Conservation (phyloP, 2,113 vertebrate species). For the Zingel zingel region DNA sequence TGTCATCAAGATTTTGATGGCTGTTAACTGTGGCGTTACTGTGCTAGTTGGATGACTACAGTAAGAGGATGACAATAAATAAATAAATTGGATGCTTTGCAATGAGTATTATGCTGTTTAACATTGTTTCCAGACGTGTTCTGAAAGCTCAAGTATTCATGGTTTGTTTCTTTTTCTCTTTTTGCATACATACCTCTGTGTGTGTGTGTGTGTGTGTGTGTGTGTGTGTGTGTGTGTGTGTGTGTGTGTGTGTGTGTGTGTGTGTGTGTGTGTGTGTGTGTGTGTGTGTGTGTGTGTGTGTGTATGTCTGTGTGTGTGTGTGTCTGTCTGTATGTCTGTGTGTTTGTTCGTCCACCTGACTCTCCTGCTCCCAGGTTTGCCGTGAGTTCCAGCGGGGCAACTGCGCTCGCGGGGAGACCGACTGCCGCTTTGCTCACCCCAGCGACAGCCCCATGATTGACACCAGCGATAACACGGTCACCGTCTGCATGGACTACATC, state of each 20-base stretch:
- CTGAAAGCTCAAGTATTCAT: constrained; percentile 18
- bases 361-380: constrained; percentile 87
- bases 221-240: neutral
- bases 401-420: constrained; percentile 97
- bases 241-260: neutral
- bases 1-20: neutral
- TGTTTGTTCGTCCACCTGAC: neutral
- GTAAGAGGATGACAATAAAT: neutral
- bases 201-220: neutral
- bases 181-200: neutral
- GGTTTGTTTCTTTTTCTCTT: constrained; percentile 19
- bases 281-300: neutral
- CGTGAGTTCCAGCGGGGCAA: constrained; percentile 98
- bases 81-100: neutral
- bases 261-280: constrained; percentile 1
- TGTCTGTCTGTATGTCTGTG: neutral
- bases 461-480: constrained; percentile 99
- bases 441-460: constrained; percentile 99
- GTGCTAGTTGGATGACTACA: neutral
- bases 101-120: neutral
- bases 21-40: neutral
- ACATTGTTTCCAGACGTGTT: neutral
- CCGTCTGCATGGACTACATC: constrained; percentile 99
- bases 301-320: neutral
- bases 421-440: constrained; percentile 98